phyloP scores from a whole-genome alignment of 1,140 invertebrate species.

The Bombyx mori region DNA sequence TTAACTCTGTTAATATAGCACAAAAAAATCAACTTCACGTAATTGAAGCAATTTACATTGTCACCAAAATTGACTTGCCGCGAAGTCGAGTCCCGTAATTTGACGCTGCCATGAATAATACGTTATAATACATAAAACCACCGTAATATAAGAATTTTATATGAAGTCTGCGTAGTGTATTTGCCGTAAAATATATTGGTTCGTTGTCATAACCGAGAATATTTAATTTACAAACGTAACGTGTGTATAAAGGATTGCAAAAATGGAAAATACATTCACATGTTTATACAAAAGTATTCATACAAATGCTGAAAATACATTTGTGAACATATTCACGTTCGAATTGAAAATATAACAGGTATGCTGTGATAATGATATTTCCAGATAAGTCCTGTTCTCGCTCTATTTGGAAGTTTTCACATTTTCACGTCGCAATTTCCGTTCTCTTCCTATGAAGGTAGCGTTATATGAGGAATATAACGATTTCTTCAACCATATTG shows the following conservation, averaged over 20 bases:
- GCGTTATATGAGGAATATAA: not conserved
- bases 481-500: constrained; percentile 21
- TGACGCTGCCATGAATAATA: constrained; percentile 15
- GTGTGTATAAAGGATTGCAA: not conserved
- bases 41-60: constrained; percentile 12
- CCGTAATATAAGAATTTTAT: constrained; percentile 15
- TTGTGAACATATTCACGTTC: not conserved
- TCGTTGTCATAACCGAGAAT: not conserved
- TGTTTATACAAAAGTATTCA: not conserved
- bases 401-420: constrained; percentile 31
- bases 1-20: too few species aligned
- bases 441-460: not conserved
- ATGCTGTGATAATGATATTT: constrained; percentile 10
- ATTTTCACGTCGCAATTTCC: constrained; percentile 39
- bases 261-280: not conserved
- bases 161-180: constrained; percentile 6
- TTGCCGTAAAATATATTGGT: not conserved
- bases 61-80: constrained; percentile 9
- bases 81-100: constrained; percentile 12
- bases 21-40: not conserved
- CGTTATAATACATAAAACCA: constrained; percentile 12
- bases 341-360: not conserved
- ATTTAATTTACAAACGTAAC: not conserved
- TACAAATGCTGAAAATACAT: not conserved
- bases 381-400: too few species aligned